Evolutionary conservation across 2,888 invertebrate species (phyloP).

Genomic region (Helobdella robusta): DNA sequence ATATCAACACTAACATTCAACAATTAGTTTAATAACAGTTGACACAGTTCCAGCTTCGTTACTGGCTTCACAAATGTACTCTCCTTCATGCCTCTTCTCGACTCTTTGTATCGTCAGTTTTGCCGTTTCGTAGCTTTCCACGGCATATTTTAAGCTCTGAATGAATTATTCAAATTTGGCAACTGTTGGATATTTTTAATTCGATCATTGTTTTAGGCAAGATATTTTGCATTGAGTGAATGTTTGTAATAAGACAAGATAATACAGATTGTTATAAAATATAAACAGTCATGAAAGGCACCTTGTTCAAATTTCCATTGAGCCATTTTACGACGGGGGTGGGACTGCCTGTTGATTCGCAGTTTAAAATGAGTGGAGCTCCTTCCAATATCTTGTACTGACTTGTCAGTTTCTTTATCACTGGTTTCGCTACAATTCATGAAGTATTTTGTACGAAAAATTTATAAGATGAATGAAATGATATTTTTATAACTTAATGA

Average conservation of each 20-base stretch:
- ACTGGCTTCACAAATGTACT: constrained; percentile 11
- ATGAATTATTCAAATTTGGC: no score
- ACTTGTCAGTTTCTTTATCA: no score
- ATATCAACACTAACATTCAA: constrained; percentile 19
- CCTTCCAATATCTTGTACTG: constrained; percentile 22
- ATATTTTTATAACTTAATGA: not conserved
- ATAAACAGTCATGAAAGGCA: not conserved
- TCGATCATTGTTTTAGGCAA: no score
- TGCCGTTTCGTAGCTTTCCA: constrained; percentile 1
- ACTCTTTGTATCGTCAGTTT: constrained; percentile 21
- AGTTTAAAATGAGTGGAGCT: constrained; percentile 20
- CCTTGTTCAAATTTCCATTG: not conserved
- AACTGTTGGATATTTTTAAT: no score
- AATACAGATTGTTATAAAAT: no score
- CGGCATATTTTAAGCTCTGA: no score
- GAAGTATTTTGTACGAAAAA: no score
- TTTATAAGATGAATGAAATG: not conserved
- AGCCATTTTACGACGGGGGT: constrained; percentile 19
- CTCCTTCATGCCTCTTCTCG: constrained; percentile 13
- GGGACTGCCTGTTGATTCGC: constrained; percentile 9
- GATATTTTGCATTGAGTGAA: no score
- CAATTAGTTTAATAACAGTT: not conserved
- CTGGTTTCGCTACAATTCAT: no score
- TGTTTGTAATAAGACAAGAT: no score
- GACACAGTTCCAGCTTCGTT: constrained; percentile 19